Percentiles rank a stretch among this genome's conserved stretches.
These are phyloP conservation scores for Mellivora capensis DNA, from an alignment of 2,113 vertebrate genomes.

Conservation along the genomic window DNA sequence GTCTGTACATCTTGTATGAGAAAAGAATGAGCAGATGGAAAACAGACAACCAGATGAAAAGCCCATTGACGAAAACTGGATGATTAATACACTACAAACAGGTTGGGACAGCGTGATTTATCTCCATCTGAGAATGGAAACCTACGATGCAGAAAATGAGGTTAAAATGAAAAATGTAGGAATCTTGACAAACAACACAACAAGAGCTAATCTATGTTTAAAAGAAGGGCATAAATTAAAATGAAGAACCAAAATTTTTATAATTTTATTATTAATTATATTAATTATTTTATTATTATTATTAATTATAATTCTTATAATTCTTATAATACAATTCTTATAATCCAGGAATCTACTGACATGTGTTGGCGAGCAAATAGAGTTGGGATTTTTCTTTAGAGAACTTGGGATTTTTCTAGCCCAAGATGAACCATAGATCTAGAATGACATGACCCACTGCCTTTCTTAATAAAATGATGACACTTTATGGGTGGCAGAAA, in stretches of 20 bases:
- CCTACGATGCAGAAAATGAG: conserved; percentile 71
- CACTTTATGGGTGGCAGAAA: neutral
- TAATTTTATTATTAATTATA: too few species aligned
- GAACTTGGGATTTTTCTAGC: neutral
- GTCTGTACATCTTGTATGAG: neutral
- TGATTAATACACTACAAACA: conserved; percentile 65
- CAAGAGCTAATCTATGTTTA: conserved; percentile 60
- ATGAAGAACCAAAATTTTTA: conserved; percentile 32
- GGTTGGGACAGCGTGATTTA: conserved; percentile 63
- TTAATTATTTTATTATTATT: too few species aligned
- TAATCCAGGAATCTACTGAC: conserved; percentile 3
- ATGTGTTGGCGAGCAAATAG: neutral
- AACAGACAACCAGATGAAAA: neutral
- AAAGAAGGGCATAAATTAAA: conserved; percentile 58
- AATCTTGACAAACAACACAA: conserved; percentile 54
- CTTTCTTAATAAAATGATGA: neutral
- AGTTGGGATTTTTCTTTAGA: neutral
- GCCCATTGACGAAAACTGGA: neutral
- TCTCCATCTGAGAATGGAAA: conserved; percentile 65
- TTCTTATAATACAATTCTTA: too few species aligned
- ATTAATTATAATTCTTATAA: too few species aligned
- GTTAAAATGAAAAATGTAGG: conserved; percentile 69
- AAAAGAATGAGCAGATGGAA: conserved; percentile 65
- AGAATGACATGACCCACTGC: neutral
- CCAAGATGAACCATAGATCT: neutral